Conservation (phyloP, 2,113 vertebrate species). For the Phainopepla nitens region DNA sequence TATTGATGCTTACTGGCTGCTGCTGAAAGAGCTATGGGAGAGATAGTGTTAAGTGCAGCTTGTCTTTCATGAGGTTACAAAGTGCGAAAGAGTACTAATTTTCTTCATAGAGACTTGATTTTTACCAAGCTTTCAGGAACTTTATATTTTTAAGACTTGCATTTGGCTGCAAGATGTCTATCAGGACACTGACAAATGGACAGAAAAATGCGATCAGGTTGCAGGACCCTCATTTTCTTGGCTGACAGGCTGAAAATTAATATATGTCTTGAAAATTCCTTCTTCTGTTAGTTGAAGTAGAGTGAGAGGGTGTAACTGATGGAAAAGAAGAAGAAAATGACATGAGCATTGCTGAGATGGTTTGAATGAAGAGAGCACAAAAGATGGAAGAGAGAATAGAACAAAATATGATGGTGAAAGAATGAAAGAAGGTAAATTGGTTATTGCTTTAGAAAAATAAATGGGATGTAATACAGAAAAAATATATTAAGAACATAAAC, state of each 20-base stretch:
- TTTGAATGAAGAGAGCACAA: neutral
- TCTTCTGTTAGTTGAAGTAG: neutral
- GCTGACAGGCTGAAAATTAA: neutral
- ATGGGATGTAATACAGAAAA: neutral
- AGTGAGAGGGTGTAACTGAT: neutral
- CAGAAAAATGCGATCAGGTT: neutral
- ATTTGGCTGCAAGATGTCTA: neutral
- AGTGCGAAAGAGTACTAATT: neutral
- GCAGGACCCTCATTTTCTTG: neutral
- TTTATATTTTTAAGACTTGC: neutral
- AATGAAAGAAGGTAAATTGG: neutral
- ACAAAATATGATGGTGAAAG: neutral
- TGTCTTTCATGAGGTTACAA: neutral
- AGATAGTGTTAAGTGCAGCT: neutral
- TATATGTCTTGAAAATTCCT: neutral
- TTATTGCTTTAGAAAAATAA: neutral
- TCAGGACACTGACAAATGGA: neutral
- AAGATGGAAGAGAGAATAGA: neutral
- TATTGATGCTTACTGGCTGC: neutral
- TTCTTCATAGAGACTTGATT: neutral
- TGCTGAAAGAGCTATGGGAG: neutral
- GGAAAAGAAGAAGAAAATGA: neutral
- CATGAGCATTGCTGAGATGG: neutral
- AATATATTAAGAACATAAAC: neutral
- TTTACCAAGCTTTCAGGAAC: neutral